Conservation (phyloP, 2,888 invertebrate genomes). For the Cecidostiba fungosa region DNA sequence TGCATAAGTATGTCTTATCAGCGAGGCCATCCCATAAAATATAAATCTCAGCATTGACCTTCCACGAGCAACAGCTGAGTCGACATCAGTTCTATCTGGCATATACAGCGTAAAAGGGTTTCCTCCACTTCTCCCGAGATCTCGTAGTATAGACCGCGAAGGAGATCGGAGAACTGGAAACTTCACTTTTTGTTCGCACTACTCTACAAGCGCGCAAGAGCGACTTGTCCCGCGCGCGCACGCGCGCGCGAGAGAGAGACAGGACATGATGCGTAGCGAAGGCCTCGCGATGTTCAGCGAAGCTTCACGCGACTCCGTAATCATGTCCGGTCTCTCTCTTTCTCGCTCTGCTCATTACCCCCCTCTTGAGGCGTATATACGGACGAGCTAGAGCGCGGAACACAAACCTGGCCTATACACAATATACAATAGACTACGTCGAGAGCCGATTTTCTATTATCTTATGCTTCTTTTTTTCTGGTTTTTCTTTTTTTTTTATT, state of each 20-base stretch:
- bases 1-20: neutral
- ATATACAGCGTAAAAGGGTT: constrained; percentile 9
- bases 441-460: constrained; percentile 16
- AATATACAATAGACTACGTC: neutral
- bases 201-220: neutral
- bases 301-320: constrained; percentile 78
- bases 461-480: neutral
- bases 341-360: constrained; percentile 55
- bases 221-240: neutral
- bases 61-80: neutral
- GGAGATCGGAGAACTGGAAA: constrained; percentile 49
- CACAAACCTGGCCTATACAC: neutral
- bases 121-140: too few species aligned
- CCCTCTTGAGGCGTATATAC: neutral
- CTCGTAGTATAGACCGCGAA: neutral
- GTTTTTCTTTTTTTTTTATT: neutral
- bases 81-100: neutral
- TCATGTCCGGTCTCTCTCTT: constrained; percentile 76
- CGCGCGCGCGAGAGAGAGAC: constrained; percentile 50
- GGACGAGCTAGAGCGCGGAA: neutral
- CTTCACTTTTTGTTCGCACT: constrained; percentile 55
- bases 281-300: constrained; percentile 78
- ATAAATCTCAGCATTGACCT: neutral
- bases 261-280: constrained; percentile 78
- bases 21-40: neutral